A percentile compares a stretch with the other conserved stretches of the same genome.
Evolutionary conservation across 1,140 invertebrate species (phyloP).

Genomic region (Harpegnathos saltator): DNA sequence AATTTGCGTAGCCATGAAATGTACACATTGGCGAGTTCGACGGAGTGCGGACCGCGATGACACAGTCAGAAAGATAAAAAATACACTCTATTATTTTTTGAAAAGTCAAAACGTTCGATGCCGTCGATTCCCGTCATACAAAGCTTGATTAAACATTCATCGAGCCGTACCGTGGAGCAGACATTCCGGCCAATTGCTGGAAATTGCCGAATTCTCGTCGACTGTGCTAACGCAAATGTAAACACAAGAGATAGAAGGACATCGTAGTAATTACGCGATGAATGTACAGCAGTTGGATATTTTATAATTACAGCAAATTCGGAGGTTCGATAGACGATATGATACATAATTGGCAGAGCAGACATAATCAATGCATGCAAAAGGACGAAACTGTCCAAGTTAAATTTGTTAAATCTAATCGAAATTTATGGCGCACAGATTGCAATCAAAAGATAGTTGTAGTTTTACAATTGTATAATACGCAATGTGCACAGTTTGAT

Average conservation of each 20-base stretch:
- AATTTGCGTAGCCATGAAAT: slow-evolving; percentile 42
- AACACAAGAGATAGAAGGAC: slow-evolving; percentile 21
- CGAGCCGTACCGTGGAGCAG: slow-evolving; percentile 14
- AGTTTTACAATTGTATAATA: too few species aligned
- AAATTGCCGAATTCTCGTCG: slow-evolving; percentile 54
- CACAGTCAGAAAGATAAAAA: slow-evolving; percentile 36
- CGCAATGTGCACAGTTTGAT: too few species aligned
- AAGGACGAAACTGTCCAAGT: slow-evolving; percentile 15
- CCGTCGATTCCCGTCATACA: background rate
- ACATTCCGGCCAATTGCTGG: slow-evolving; percentile 49
- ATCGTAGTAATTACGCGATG: slow-evolving; percentile 46
- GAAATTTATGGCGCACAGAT: too few species aligned
- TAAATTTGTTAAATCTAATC: background rate
- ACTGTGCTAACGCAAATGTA: slow-evolving; percentile 32
- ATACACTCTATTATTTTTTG: slow-evolving; percentile 60
- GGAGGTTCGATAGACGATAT: background rate
- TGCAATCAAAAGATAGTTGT: too few species aligned
- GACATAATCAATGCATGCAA: background rate
- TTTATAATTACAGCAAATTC: slow-evolving; percentile 41
- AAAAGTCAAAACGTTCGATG: slow-evolving; percentile 47
- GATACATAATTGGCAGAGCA: slow-evolving; percentile 17
- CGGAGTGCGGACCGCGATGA: background rate
- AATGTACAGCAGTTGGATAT: slow-evolving; percentile 18
- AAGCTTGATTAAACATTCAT: slow-evolving; percentile 72
- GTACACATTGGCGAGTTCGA: slow-evolving; percentile 25